Percentiles rank a stretch among this genome's conserved stretches.
Evolutionary conservation across 2,797 vertebrate genomes (phyloP).

Genomic region (Eulemur rubriventer): DNA sequence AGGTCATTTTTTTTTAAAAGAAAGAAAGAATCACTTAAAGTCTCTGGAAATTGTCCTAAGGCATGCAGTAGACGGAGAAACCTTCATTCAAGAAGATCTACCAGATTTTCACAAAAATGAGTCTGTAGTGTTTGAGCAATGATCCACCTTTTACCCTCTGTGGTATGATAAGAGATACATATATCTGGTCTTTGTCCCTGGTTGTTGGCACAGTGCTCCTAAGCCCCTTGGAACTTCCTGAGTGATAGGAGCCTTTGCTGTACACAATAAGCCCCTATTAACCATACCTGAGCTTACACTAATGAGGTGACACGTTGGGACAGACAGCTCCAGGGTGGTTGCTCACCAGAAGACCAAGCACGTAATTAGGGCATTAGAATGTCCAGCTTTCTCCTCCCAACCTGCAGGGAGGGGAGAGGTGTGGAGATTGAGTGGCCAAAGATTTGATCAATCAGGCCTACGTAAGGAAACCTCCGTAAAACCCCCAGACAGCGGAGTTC

Average conservation of each 20-base stretch:
- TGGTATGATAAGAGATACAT: background rate
- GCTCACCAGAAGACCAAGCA: too few species aligned
- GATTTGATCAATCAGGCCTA: background rate
- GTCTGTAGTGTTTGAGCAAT: background rate
- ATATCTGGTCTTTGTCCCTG: too few species aligned
- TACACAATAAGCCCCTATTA: too few species aligned
- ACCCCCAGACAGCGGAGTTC: background rate
- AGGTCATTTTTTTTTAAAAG: background rate
- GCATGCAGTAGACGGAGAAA: background rate
- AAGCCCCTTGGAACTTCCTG: too few species aligned
- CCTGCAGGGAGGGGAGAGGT: too few species aligned
- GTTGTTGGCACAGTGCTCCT: too few species aligned
- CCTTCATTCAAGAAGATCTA: background rate
- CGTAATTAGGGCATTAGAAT: too few species aligned
- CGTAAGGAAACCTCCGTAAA: background rate
- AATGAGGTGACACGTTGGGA: too few species aligned
- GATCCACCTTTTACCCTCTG: background rate
- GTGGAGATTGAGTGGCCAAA: background rate
- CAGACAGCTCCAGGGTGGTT: too few species aligned
- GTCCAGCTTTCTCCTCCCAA: too few species aligned
- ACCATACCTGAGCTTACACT: too few species aligned
- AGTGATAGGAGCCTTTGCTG: too few species aligned
- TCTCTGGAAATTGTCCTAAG: background rate
- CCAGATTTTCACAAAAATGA: background rate
- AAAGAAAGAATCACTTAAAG: background rate